Conservation (phyloP, 2,797 vertebrate genomes). For the Pipistrellus nathusii region DNA sequence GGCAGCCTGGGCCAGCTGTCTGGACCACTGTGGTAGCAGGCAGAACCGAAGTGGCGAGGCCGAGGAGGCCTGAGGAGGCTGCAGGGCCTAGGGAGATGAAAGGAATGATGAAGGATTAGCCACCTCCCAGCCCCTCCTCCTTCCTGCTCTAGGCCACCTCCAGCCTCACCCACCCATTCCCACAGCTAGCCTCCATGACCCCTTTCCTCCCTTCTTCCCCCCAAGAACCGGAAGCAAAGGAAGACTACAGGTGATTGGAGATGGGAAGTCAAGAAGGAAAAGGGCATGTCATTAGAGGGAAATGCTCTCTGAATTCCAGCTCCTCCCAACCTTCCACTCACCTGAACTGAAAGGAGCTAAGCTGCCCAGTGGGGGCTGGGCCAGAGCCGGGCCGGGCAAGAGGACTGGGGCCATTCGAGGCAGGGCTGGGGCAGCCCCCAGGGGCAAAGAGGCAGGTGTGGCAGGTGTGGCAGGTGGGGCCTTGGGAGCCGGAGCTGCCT, state of each 20-base stretch:
- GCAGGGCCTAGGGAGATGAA: slow-evolving; percentile 78
- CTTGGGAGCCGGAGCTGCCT: slow-evolving; percentile 66
- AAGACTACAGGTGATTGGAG: background rate
- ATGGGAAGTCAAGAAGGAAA: background rate
- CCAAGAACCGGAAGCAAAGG: slow-evolving; percentile 16
- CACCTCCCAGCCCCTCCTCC: slow-evolving; percentile 56
- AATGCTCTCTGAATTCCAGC: background rate
- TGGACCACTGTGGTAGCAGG: slow-evolving; percentile 80
- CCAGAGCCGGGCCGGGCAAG: slow-evolving; percentile 80
- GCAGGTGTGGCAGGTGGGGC: slow-evolving; percentile 71
- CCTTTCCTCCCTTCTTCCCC: background rate
- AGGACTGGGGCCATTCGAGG: slow-evolving; percentile 84
- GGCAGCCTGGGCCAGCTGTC: slow-evolving; percentile 75
- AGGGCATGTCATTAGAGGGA: background rate
- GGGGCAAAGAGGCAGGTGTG: slow-evolving; percentile 71
- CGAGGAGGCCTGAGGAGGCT: slow-evolving; percentile 81
- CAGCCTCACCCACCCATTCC: background rate
- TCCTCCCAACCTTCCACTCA: slow-evolving; percentile 59
- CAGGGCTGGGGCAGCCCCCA: slow-evolving; percentile 63
- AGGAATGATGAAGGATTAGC: slow-evolving; percentile 49
- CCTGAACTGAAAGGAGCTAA: slow-evolving; percentile 85
- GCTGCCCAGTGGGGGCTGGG: slow-evolving; percentile 79
- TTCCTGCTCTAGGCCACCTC: background rate
- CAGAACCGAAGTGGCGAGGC: slow-evolving; percentile 81
- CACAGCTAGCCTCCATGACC: background rate